phyloP scores from a whole-genome alignment of 2,113 vertebrate species.

The Microcebus lehilahytsara region DNA sequence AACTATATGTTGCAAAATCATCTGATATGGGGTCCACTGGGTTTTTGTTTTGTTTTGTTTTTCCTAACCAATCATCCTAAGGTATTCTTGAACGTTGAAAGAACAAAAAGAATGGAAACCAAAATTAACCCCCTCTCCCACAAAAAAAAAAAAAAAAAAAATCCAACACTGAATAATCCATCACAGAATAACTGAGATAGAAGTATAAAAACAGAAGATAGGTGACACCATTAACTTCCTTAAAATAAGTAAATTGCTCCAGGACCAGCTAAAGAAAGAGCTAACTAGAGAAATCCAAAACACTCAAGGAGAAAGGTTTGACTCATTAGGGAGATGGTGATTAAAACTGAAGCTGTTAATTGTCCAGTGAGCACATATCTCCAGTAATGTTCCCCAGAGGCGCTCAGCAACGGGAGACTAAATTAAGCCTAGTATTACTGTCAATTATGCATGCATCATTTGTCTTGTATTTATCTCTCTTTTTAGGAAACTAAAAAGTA shows the following conservation, averaged over 20 bases:
- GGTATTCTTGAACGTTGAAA: background rate
- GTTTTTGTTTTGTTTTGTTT: background rate
- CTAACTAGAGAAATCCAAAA: conserved; percentile 30
- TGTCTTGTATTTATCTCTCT: conserved; percentile 36
- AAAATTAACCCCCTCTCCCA: background rate
- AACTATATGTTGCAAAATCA: conserved; percentile 24
- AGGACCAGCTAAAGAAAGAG: background rate
- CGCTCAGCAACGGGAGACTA: conserved; percentile 6
- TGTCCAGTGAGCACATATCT: conserved; percentile 9
- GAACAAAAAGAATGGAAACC: background rate
- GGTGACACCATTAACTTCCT: background rate
- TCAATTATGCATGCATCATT: conserved; percentile 11
- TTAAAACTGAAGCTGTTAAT: conserved; percentile 61
- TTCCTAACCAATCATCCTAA: background rate
- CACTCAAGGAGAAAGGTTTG: conserved; percentile 43
- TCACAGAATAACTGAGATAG: background rate
- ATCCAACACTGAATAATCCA: background rate
- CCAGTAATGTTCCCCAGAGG: conserved; percentile 5
- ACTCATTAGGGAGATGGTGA: conserved; percentile 57
- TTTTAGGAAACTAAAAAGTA: conserved; percentile 33
- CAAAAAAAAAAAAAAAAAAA: background rate
- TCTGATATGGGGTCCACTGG: background rate
- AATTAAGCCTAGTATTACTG: conserved; percentile 33
- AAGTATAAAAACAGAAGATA: conserved; percentile 35
- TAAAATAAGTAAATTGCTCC: background rate